These are phyloP conservation scores for Heliopora coerulea DNA, from an alignment of 92 coral and sea anemone genomes.

Conservation along the genomic window DNA sequence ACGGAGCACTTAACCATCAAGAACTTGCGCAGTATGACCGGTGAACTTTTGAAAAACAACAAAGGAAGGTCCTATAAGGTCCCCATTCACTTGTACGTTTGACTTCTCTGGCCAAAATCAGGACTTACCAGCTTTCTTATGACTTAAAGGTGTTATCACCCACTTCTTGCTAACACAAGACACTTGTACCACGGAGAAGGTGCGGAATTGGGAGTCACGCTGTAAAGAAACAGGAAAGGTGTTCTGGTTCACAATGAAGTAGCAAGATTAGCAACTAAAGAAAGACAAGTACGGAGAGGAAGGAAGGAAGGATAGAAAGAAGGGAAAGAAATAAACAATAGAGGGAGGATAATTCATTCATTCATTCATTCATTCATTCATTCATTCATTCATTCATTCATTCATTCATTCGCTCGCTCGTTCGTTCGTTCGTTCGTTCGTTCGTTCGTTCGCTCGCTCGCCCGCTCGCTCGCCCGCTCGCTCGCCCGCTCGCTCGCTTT, in stretches of 20 bases:
- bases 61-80: too few species aligned
- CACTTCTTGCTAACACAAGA: conserved; percentile 85
- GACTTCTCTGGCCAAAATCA: too few species aligned
- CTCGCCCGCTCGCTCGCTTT: too few species aligned
- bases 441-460: too few species aligned
- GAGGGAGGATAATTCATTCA: not conserved
- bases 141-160: conserved; percentile 80
- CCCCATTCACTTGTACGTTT: too few species aligned
- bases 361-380: not conserved
- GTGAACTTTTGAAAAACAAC: not conserved
- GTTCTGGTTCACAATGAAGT: not conserved
- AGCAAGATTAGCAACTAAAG: not conserved
- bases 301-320: too few species aligned
- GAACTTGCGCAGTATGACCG: too few species aligned
- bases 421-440: conserved; percentile 2
- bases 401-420: not conserved
- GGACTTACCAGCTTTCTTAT: conserved; percentile 62
- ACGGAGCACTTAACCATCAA: too few species aligned
- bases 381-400: not conserved
- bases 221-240: conserved; percentile 22
- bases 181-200: conserved; percentile 78
- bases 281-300: too few species aligned
- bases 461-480: not conserved
- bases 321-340: too few species aligned
- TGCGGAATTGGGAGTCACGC: conserved; percentile 63